phyloP scores from a whole-genome alignment of 2,113 vertebrate genomes.

The Cathartes aura region DNA sequence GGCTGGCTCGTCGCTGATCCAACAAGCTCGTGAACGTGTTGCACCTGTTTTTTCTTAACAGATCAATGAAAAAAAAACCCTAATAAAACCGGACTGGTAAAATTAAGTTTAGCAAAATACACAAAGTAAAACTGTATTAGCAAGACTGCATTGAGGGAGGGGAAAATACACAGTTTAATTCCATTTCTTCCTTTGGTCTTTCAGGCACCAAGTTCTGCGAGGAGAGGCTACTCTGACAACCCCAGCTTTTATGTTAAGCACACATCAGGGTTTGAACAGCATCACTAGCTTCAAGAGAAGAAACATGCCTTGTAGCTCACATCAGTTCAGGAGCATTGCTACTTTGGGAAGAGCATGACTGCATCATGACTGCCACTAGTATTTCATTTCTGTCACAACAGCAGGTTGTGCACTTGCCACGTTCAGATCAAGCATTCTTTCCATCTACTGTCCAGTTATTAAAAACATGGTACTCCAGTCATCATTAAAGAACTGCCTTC shows the following conservation, averaged over 20 bases:
- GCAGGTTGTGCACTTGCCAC: neutral
- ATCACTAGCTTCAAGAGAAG: neutral
- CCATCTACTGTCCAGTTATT: fast-evolving
- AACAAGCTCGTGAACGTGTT: fast-evolving
- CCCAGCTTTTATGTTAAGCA: fast-evolving
- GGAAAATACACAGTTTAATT: neutral
- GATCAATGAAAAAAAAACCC: no score
- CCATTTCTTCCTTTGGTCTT: neutral
- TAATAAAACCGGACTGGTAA: neutral
- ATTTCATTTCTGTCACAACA: neutral
- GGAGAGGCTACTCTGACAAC: neutral
- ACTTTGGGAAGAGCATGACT: neutral
- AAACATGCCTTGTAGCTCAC: fast-evolving
- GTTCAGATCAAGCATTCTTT: neutral
- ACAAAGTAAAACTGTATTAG: neutral
- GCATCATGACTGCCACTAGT: no score
- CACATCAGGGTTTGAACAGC: fast-evolving
- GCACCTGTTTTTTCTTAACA: neutral
- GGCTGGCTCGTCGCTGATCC: neutral
- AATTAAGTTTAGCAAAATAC: neutral
- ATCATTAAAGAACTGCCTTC: constrained; percentile 67
- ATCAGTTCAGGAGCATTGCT: neutral
- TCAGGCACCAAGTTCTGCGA: neutral
- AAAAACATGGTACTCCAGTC: constrained; percentile 65
- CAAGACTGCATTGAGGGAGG: neutral